Percentiles rank a stretch among this genome's conserved stretches.
Evolutionary conservation across 2,797 vertebrate species (phyloP).

Genomic region (Lithobates sylvaticus): DNA sequence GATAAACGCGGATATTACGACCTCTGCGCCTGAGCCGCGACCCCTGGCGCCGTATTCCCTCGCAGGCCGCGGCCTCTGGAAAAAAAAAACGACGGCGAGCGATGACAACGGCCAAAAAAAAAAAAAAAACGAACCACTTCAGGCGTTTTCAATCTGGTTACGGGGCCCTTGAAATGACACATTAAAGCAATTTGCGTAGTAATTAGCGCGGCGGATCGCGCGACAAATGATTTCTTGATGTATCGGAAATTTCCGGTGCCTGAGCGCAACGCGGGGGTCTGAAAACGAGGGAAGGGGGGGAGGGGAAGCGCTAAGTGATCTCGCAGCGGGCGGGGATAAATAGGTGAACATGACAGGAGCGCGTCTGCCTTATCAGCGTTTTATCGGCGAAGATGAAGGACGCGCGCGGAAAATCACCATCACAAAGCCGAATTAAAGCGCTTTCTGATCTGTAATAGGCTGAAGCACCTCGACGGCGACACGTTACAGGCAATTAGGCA

Average conservation of each 20-base stretch:
- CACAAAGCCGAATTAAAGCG: neutral
- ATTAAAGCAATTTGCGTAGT: neutral
- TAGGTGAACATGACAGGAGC: neutral
- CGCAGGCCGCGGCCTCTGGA: no score
- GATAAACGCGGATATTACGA: no score
- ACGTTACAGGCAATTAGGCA: neutral
- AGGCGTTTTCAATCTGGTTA: neutral
- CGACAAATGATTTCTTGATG: conserved; percentile 1
- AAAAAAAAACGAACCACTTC: neutral
- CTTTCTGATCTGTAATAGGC: conserved; percentile 3
- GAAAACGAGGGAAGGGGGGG: neutral
- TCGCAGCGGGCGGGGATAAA: neutral
- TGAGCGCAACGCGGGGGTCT: neutral
- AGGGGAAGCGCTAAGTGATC: neutral
- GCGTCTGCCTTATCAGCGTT: conserved; percentile 3
- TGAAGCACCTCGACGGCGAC: neutral
- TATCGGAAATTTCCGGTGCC: conserved; percentile 7
- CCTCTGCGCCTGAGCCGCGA: no score
- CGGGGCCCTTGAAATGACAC: neutral
- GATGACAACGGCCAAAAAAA: no score
- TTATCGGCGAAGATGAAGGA: neutral
- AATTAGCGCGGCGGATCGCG: neutral
- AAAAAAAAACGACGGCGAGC: no score
- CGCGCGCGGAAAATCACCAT: neutral
- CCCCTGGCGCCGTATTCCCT: no score